A percentile compares a stretch with the other conserved stretches of the same genome.
Evolutionary conservation across 2,113 vertebrate genomes (phyloP).

Genomic region (Cepphus grylle): DNA sequence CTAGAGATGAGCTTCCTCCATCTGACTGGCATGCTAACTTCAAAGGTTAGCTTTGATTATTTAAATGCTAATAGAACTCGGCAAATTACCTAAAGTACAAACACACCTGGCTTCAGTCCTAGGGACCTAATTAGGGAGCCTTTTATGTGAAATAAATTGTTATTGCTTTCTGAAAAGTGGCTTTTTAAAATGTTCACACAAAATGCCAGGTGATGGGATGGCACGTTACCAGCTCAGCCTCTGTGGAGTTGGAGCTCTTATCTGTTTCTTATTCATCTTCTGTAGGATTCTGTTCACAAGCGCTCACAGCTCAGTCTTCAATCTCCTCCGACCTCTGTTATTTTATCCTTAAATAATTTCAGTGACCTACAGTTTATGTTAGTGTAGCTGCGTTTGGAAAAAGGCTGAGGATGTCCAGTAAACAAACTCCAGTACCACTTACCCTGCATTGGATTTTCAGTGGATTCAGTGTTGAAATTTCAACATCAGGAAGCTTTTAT

Average conservation of each 20-base stretch:
- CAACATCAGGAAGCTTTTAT: neutral
- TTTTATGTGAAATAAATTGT: constrained; percentile 35
- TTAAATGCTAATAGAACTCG: constrained; percentile 48
- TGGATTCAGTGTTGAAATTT: neutral
- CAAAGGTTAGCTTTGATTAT: constrained; percentile 37
- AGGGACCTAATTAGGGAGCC: constrained; percentile 10
- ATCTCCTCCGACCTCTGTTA: neutral
- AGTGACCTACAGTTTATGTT: neutral
- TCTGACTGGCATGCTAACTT: neutral
- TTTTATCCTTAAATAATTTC: neutral
- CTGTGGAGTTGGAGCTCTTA: neutral
- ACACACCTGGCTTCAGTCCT: constrained; percentile 16
- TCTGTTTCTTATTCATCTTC: neutral
- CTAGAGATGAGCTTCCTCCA: neutral
- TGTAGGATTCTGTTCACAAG: neutral
- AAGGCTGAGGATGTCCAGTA: neutral
- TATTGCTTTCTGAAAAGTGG: neutral
- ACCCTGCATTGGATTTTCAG: neutral
- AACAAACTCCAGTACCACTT: neutral
- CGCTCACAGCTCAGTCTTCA: neutral
- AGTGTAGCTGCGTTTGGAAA: neutral
- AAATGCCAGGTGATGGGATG: constrained; percentile 18
- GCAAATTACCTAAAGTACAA: neutral
- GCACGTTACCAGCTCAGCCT: neutral
- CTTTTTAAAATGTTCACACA: neutral